Conservation (phyloP, 2,888 invertebrate genomes). For the Lissocephala sabroskyi region DNA sequence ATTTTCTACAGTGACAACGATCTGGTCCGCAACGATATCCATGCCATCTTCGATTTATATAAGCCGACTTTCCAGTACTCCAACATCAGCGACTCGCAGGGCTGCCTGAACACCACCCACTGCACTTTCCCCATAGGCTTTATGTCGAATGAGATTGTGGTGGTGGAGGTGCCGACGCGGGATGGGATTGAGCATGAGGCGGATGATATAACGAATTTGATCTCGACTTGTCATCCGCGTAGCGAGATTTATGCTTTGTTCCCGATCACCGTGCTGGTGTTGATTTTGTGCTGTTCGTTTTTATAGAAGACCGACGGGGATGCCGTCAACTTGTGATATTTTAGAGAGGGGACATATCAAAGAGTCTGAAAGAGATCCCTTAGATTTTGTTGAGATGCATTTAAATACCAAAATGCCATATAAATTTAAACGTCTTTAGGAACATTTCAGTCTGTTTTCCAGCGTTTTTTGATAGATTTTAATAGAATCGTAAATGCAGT, state of each 20-base stretch:
- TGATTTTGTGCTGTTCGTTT: conserved; percentile 86
- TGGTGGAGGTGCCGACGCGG: conserved; percentile 87
- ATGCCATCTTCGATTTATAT: conserved; percentile 87
- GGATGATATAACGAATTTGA: conserved; percentile 81
- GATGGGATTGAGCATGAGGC: conserved; percentile 86
- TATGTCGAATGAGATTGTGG: conserved; percentile 84
- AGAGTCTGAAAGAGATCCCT: no score
- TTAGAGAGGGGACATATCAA: conserved; percentile 3
- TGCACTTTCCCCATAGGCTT: conserved; percentile 83
- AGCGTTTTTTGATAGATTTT: no score
- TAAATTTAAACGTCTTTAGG: no score
- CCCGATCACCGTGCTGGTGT: conserved; percentile 82
- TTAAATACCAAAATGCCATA: background rate
- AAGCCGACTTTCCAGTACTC: conserved; percentile 88
- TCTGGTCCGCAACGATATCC: conserved; percentile 83
- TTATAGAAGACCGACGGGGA: conserved; percentile 73
- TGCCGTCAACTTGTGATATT: conserved; percentile 40
- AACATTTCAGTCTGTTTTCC: no score
- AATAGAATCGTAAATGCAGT: no score
- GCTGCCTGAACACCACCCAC: conserved; percentile 84
- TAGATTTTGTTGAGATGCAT: background rate
- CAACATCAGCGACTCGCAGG: conserved; percentile 70
- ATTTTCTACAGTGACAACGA: conserved; percentile 92
- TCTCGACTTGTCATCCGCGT: conserved; percentile 86
- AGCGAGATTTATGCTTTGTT: conserved; percentile 86